Evolutionary conservation across 1,140 invertebrate genomes (phyloP).

Genomic region (Drosophila funebris): DNA sequence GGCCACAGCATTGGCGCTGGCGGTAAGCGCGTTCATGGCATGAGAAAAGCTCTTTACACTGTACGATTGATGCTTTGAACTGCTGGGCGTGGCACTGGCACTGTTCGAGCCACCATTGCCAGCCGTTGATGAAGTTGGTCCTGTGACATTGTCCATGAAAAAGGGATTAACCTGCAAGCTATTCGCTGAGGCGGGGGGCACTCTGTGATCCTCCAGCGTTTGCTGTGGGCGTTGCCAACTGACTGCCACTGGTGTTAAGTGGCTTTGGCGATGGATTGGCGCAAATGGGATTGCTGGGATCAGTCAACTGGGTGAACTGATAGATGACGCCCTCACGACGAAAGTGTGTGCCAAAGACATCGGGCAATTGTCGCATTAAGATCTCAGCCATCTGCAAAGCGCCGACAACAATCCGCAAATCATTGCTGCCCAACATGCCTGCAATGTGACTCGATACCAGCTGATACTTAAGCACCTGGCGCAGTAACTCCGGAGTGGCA

Average conservation of each 20-base stretch:
- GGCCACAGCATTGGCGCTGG: conserved; percentile 61
- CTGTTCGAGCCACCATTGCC: conserved; percentile 47
- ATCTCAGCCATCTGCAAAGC: conserved; percentile 98
- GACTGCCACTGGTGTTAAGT: conserved; percentile 39
- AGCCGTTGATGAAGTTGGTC: conserved; percentile 11
- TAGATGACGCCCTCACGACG: conserved; percentile 97
- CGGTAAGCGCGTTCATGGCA: conserved; percentile 79
- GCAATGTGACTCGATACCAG: conserved; percentile 98
- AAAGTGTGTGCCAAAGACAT: conserved; percentile 97
- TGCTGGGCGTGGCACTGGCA: conserved; percentile 68
- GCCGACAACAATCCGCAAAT: conserved; percentile 97
- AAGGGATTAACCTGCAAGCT: conserved; percentile 80
- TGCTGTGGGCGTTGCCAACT: conserved; percentile 50
- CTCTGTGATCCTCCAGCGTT: conserved; percentile 73
- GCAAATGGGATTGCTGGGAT: conserved; percentile 84
- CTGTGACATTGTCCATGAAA: conserved; percentile 67
- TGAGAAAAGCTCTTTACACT: conserved; percentile 81
- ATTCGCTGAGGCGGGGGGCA: conserved; percentile 77
- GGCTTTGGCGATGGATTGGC: conserved; percentile 79
- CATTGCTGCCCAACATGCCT: conserved; percentile 98
- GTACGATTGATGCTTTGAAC: conserved; percentile 73
- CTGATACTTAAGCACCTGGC: conserved; percentile 95
- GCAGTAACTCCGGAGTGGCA: conserved; percentile 92
- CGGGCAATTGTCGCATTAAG: conserved; percentile 97
- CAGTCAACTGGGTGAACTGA: conserved; percentile 92